Conservation (phyloP, 2,113 vertebrate species). For the Pseudopodoces humilis region DNA sequence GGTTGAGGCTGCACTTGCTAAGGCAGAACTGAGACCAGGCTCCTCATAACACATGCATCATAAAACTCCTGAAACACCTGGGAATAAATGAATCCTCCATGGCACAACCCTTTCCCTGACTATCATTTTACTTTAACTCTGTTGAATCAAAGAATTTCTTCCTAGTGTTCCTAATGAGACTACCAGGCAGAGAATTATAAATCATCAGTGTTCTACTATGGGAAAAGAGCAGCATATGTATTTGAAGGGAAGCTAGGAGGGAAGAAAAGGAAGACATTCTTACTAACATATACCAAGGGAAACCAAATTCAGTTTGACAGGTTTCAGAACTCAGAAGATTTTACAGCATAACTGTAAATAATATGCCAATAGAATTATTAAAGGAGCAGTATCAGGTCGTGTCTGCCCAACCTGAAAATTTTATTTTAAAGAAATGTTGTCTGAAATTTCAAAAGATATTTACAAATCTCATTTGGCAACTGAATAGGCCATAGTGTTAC, state of each 20-base stretch:
- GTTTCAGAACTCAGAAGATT: neutral
- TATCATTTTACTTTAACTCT: neutral
- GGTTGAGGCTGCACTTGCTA: neutral
- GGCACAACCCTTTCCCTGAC: neutral
- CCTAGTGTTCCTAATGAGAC: neutral
- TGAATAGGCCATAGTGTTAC: neutral
- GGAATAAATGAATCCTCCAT: neutral
- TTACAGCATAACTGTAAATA: neutral
- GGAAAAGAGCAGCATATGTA: neutral
- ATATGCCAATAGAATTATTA: neutral
- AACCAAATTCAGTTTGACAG: neutral
- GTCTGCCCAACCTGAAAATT: neutral
- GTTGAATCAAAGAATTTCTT: neutral
- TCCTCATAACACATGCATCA: neutral
- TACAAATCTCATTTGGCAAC: neutral
- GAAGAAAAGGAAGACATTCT: neutral
- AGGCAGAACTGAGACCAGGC: neutral
- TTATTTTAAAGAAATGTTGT: neutral
- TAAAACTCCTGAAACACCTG: neutral
- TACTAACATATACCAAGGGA: neutral
- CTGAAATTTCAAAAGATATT: neutral
- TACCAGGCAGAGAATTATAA: neutral
- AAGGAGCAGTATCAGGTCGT: neutral
- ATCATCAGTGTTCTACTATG: neutral
- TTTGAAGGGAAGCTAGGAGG: neutral